Conservation (phyloP, 2,113 vertebrate genomes). For the Lophura nycthemera region DNA sequence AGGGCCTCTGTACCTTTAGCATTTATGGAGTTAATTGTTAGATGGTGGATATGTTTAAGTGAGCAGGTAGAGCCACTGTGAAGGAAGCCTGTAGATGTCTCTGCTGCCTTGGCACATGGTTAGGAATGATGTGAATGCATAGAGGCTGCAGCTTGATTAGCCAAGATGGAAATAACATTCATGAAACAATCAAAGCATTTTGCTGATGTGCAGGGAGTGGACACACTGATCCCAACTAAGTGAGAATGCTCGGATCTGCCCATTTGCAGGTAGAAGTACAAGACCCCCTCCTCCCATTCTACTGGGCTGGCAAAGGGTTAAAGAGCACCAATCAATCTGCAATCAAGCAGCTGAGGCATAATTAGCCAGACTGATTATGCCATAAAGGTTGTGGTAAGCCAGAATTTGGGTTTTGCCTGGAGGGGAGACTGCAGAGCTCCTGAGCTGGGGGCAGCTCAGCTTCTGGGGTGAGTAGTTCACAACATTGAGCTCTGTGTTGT, state of each 20-base stretch:
- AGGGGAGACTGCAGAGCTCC: neutral
- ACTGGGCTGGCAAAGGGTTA: neutral
- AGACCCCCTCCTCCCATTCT: too few relatives aligned
- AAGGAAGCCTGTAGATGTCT: neutral
- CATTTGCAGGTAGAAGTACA: neutral
- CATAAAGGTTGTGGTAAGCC: neutral
- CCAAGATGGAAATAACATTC: neutral
- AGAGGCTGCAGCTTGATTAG: neutral
- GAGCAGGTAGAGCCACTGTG: neutral
- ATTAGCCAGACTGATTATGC: neutral
- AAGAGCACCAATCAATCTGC: neutral
- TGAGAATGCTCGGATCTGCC: neutral
- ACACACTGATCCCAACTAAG: fast-evolving
- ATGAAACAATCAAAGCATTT: neutral
- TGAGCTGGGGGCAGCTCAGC: neutral
- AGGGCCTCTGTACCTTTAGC: neutral
- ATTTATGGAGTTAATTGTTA: neutral
- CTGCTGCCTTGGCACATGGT: neutral
- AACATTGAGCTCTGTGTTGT: fast-evolving
- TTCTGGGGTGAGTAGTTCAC: neutral
- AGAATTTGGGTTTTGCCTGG: fast-evolving
- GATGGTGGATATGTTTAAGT: neutral
- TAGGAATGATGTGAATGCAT: fast-evolving
- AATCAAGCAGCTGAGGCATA: neutral
- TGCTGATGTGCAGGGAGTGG: neutral